Base-by-base conservation (phyloP, 2,888 invertebrate genomes). In the Didymodactylos carnosus region DNA sequence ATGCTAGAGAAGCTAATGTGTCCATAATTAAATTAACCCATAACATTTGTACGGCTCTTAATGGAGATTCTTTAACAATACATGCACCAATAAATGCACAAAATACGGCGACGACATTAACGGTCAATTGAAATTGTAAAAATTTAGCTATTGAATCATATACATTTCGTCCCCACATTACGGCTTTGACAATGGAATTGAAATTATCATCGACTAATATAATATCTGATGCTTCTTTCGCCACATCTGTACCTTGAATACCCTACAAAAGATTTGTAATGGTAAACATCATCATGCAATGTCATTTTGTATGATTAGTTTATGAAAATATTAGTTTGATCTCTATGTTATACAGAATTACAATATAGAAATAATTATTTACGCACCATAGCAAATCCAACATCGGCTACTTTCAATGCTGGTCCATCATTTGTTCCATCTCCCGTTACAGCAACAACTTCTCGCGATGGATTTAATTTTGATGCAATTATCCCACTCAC, bases 11-110 rank as follows among this genome's bases (percentile, higher is more conserved):
- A 77, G 97, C 97, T 78, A 97, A 86, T 73, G 95, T 97, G 88
- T 97, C 95, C 97, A 97, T 97, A 81, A 97, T 97, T 77, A 97
- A 87, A 85, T 97, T 97, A 79, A 97, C 95, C 97, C 97, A 97
- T 82, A 97, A 88, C 97, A 97, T 97, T 89, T 97, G 95, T 78
- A 97, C 95, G 80, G 95, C 97, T 89, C 92, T 94, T 76, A 95
- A 88, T 76, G 95, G 95, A 82, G 93, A 93, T 88, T 94, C 94
- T 74, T 83, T 81, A 78, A 97, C 91, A 80, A 92, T 92, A 85
- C 94, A 95, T 79, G 97, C 97, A 80, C 97, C 97, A 83, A 94
- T 91, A 86, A 98, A 97, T 80, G 97, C 97, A 77, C 95, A 95
- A 81, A 95, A 91, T 79, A 98, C 95, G 79, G 97, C 97, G 78